phyloP scores from a whole-genome alignment of 2,797 vertebrate species.

The Emydoidea blandingii region DNA sequence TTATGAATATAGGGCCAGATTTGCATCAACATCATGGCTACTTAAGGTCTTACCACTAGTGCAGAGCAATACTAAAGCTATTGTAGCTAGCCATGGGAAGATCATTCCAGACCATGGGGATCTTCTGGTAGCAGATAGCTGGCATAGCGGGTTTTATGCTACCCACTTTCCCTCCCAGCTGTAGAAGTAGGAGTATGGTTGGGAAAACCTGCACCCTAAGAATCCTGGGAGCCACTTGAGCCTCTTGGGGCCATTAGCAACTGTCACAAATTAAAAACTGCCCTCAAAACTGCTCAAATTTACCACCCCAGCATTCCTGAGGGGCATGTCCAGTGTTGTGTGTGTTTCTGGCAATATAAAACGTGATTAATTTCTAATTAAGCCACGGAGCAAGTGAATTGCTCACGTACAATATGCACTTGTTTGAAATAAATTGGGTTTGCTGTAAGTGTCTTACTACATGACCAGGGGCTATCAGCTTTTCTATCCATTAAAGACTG shows the following conservation, averaged over 20 bases:
- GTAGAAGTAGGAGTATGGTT: not conserved
- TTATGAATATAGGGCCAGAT: too few species aligned
- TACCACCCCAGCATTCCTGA: not conserved
- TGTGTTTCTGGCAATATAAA: not conserved
- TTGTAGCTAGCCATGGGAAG: too few species aligned
- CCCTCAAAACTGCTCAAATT: not conserved
- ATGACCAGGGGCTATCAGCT: not conserved
- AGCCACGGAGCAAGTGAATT: not conserved
- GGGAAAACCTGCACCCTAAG: not conserved
- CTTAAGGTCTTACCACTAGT: too few species aligned
- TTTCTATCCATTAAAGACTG: not conserved
- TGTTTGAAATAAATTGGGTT: not conserved
- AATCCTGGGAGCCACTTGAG: not conserved
- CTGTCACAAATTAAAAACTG: not conserved
- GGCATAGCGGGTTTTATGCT: not conserved
- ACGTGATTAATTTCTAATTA: not conserved
- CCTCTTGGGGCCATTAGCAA: not conserved
- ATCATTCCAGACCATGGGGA: too few species aligned
- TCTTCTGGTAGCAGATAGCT: not conserved
- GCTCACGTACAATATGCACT: not conserved
- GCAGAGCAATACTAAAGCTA: too few species aligned
- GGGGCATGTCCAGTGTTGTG: not conserved
- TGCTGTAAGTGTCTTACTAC: not conserved
- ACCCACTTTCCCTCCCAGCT: not conserved
- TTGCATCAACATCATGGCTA: too few species aligned